Conservation (phyloP, 2,113 vertebrate species). For the Spermophilus dauricus region DNA sequence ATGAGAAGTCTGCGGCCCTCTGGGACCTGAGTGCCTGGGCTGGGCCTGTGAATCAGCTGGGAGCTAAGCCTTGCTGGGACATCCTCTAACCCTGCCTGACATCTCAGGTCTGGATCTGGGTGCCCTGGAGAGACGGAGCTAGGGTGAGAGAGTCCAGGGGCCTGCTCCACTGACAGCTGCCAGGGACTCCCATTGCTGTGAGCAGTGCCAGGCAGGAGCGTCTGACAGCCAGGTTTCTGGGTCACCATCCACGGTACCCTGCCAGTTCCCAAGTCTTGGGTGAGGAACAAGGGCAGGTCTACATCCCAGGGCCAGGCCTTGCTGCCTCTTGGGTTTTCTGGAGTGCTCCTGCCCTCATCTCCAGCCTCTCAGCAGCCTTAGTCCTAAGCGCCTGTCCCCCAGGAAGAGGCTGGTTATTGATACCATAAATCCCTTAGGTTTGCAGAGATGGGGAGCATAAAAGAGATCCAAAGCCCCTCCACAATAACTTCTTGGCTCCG, state of each 20-base stretch:
- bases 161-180: not conserved
- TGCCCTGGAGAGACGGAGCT: no score
- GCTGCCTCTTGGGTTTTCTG: not conserved
- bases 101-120: not conserved
- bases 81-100: not conserved
- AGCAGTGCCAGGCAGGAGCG: conserved; percentile 51
- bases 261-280: conserved; percentile 61
- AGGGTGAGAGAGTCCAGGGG: not conserved
- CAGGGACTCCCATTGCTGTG: not conserved
- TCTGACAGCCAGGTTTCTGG: conserved; percentile 73
- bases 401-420: not conserved
- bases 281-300: not conserved
- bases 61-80: no score
- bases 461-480: not conserved
- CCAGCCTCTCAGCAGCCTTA: not conserved
- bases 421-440: not conserved
- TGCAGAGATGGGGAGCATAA: not conserved
- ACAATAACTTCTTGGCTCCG: not conserved
- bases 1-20: not conserved
- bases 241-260: conserved; percentile 60
- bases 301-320: not conserved
- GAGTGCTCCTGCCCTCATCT: not conserved
- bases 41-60: not conserved
- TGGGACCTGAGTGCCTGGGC: not conserved
- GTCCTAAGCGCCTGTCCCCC: not conserved